A percentile compares a stretch with the other conserved stretches of the same genome.
phyloP scores from a whole-genome alignment of 2,888 invertebrate species.

The Horisme vitalbata region DNA sequence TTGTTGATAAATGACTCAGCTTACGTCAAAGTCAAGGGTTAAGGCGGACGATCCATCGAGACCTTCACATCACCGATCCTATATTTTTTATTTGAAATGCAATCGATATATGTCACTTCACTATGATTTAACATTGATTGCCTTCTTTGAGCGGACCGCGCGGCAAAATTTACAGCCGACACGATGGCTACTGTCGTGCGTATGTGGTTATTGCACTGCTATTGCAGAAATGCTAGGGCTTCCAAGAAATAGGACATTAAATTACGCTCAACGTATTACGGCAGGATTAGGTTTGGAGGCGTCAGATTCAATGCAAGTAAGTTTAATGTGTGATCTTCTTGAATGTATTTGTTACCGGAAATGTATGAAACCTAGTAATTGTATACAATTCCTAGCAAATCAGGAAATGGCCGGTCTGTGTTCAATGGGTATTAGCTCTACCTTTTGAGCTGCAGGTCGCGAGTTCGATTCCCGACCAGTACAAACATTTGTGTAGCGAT shows the following conservation, averaged over 20 bases:
- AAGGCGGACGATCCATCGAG: slow-evolving; percentile 62
- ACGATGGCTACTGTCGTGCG: slow-evolving; percentile 55
- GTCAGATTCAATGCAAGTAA: slow-evolving; percentile 33
- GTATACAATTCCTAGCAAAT: no score
- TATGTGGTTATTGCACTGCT: slow-evolving; percentile 46
- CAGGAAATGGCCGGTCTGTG: no score
- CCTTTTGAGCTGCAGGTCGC: no score
- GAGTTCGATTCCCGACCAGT: no score
- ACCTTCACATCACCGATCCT: slow-evolving; percentile 59
- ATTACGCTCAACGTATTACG: slow-evolving; percentile 49
- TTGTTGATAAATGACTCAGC: slow-evolving; percentile 74
- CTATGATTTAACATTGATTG: slow-evolving; percentile 76
- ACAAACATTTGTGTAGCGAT: no score
- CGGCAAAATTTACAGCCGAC: slow-evolving; percentile 66
- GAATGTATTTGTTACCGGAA: not conserved
- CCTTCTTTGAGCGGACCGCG: slow-evolving; percentile 63
- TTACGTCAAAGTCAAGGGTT: slow-evolving; percentile 74
- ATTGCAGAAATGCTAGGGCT: slow-evolving; percentile 37
- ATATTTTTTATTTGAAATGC: slow-evolving; percentile 56
- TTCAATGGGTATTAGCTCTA: no score
- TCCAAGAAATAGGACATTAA: slow-evolving; percentile 55
- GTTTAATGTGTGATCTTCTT: slow-evolving; percentile 27
- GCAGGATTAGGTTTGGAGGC: slow-evolving; percentile 51
- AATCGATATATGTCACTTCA: slow-evolving; percentile 62
- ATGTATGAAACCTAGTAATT: not conserved